Evolutionary conservation across 2,888 invertebrate species (phyloP).

Genomic region (Bibio marci): DNA sequence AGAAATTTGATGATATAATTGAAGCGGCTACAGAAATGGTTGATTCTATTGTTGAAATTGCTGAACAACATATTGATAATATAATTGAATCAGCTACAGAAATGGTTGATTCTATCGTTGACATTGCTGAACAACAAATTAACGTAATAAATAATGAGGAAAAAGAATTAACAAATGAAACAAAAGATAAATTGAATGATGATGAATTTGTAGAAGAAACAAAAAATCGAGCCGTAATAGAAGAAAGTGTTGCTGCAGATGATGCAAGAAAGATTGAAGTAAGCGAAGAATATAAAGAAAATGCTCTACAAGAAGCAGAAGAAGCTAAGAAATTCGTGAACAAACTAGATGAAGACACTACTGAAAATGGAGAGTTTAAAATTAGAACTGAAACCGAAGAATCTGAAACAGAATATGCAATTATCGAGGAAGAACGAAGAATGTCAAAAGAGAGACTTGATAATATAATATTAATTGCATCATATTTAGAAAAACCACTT

Average conservation of each 20-base stretch:
- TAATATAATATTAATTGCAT: background rate
- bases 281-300: background rate
- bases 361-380: no score
- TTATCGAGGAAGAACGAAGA: background rate
- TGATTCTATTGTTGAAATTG: background rate
- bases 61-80: background rate
- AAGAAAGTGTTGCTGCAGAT: background rate
- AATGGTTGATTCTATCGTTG: background rate
- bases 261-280: conserved; percentile 3
- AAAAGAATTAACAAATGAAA: background rate
- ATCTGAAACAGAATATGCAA: background rate
- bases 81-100: background rate
- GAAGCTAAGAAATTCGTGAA: conserved; percentile 1
- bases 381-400: background rate
- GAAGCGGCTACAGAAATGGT: background rate
- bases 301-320: conserved; percentile 2
- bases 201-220: background rate
- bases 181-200: no score
- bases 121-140: background rate
- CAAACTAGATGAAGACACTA: no score
- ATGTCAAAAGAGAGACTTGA: no score
- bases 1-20: background rate
- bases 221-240: background rate
- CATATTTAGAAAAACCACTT: background rate
- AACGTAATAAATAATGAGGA: background rate